Conservation (phyloP, 2,888 invertebrate species). For the Syrphus vitripennis region DNA sequence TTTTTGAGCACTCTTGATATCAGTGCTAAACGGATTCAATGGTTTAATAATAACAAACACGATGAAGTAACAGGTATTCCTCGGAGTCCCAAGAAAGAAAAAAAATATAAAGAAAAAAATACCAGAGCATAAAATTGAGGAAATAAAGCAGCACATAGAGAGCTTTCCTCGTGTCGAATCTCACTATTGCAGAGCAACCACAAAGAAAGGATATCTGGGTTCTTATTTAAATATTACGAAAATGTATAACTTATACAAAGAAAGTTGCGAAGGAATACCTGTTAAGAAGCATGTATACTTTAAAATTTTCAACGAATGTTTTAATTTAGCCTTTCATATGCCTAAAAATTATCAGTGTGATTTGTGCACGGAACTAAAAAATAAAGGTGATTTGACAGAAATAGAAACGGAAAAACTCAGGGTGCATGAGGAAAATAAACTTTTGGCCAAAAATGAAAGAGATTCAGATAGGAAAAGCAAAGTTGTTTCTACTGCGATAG, state of each 20-base stretch:
- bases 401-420: slow-evolving; percentile 4
- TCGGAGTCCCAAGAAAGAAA: slow-evolving; percentile 15
- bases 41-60: slow-evolving; percentile 24
- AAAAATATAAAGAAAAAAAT: slow-evolving; percentile 41
- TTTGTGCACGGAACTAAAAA: slow-evolving; percentile 14
- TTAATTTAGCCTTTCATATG: slow-evolving; percentile 13
- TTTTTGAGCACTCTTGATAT: slow-evolving; percentile 30
- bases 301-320: background rate
- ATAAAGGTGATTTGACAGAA: slow-evolving; percentile 4
- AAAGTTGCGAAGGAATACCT: slow-evolving; percentile 6
- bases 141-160: slow-evolving; percentile 54
- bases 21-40: slow-evolving; percentile 29
- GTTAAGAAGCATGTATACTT: background rate
- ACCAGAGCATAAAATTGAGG: slow-evolving; percentile 38
- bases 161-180: slow-evolving; percentile 49
- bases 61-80: slow-evolving; percentile 30
- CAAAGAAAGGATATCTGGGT: slow-evolving; percentile 15
- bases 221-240: slow-evolving; percentile 28
- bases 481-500: too few relatives aligned
- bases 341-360: slow-evolving; percentile 29
- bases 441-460: background rate
- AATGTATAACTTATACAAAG: slow-evolving; percentile 35
- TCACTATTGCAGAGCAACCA: slow-evolving; percentile 27
- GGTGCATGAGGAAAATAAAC: background rate
- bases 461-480: too few relatives aligned